Percentiles rank a stretch among this genome's conserved stretches.
Conservation (phyloP, 2,113 vertebrate species). For the Bos indicus region DNA sequence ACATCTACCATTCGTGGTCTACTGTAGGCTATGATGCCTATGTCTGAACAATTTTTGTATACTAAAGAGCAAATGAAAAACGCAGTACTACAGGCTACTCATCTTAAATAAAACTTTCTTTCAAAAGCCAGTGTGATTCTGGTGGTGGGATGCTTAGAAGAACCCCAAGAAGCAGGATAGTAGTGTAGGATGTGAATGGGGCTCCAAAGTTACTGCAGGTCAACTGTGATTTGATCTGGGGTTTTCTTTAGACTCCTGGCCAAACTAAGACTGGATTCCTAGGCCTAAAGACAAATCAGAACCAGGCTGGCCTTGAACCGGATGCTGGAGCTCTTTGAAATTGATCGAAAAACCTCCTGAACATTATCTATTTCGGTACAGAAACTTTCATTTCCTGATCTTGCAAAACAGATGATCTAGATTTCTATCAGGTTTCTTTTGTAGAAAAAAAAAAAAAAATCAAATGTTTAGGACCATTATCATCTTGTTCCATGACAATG, state of each 20-base stretch:
- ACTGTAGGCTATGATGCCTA: neutral
- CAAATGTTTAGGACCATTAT: neutral
- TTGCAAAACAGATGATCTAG: slow-evolving; percentile 34
- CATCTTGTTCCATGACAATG: neutral
- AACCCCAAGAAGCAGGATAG: neutral
- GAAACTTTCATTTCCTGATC: slow-evolving; percentile 30
- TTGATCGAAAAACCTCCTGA: neutral
- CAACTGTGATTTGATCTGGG: slow-evolving; percentile 38
- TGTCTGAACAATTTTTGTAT: neutral
- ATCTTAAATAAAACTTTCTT: neutral
- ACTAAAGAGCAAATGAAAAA: neutral
- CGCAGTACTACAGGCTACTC: neutral
- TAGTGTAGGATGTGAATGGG: neutral
- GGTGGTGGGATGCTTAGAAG: neutral
- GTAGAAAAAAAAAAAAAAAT: neutral
- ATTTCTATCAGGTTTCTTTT: slow-evolving; percentile 18
- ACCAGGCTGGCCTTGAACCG: slow-evolving; percentile 3
- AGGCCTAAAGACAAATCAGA: slow-evolving; percentile 45
- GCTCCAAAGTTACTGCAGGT: slow-evolving; percentile 13
- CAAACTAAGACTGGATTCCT: slow-evolving; percentile 7
- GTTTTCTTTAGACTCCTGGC: slow-evolving; percentile 40
- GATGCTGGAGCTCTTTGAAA: neutral
- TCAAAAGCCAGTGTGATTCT: neutral
- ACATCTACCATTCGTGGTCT: neutral
- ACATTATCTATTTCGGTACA: neutral